Percentiles rank a stretch among this genome's conserved stretches.
Evolutionary conservation across 2,888 invertebrate genomes (phyloP).

Genomic region (Drosophila prostipennis): DNA sequence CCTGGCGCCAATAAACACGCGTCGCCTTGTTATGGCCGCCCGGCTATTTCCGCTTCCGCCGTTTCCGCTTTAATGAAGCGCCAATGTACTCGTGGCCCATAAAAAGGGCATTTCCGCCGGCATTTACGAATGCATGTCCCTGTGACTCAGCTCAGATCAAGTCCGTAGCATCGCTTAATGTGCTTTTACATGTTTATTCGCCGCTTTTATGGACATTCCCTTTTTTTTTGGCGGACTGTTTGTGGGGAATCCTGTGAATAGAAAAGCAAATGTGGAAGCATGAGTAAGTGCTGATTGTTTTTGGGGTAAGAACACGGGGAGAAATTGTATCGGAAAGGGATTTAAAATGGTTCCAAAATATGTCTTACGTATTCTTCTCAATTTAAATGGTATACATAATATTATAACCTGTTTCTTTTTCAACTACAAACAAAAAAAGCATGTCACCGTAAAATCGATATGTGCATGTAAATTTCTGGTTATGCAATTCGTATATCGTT

Average conservation of each 20-base stretch:
- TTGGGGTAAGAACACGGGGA: neutral
- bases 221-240: conserved; percentile 33
- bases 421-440: too few relatives aligned
- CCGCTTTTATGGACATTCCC: conserved; percentile 63
- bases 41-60: conserved; percentile 63
- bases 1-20: conserved; percentile 46
- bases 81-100: conserved; percentile 64
- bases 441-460: too few relatives aligned
- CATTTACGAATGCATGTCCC: conserved; percentile 50
- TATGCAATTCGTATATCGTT: too few relatives aligned
- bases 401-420: too few relatives aligned
- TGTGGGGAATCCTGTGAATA: conserved; percentile 54
- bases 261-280: conserved; percentile 44
- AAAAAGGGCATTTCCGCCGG: conserved; percentile 67
- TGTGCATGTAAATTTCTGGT: too few relatives aligned
- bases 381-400: too few relatives aligned
- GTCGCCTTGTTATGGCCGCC: conserved; percentile 24
- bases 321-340: neutral
- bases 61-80: conserved; percentile 74
- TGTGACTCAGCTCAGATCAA: conserved; percentile 50
- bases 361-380: too few relatives aligned
- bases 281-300: conserved; percentile 35
- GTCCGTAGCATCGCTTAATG: conserved; percentile 61
- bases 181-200: conserved; percentile 76
- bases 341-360: neutral